Percentiles rank a stretch among this genome's conserved stretches.
These are phyloP conservation scores for Hexactinellida sp. DNA, from an alignment of 37 sponge, comb jelly and placozoan species.

Conservation along the genomic window DNA sequence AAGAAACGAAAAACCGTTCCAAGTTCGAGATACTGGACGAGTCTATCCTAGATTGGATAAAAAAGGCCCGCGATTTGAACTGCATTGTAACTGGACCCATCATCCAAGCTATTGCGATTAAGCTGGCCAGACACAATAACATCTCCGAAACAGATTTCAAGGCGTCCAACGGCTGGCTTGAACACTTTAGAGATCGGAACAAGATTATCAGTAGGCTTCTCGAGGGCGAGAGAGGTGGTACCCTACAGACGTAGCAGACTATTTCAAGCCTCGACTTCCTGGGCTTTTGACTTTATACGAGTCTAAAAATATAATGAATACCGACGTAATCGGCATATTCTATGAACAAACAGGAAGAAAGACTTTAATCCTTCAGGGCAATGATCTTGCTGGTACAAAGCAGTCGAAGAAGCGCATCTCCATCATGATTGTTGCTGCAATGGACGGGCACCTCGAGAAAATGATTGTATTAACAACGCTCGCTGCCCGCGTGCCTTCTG, in stretches of 20 bases:
- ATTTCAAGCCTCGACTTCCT: background rate
- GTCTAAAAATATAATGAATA: background rate
- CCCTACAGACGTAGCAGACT: background rate
- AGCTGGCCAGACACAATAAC: background rate
- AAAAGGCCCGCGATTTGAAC: background rate
- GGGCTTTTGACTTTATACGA: background rate
- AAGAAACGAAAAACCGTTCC: background rate
- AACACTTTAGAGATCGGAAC: background rate
- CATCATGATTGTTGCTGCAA: background rate
- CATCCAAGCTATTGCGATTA: background rate
- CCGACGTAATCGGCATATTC: background rate
- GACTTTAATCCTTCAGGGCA: background rate
- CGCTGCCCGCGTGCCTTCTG: background rate
- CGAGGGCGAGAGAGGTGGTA: background rate
- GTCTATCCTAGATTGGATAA: background rate
- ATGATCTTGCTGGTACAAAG: background rate
- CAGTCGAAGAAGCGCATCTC: background rate
- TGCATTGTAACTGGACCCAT: background rate
- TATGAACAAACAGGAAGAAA: background rate
- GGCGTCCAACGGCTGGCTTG: background rate
- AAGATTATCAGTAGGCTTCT: background rate
- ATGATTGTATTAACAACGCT: background rate
- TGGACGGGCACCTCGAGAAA: background rate
- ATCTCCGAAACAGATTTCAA: background rate
- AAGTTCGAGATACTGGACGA: background rate